Conservation (phyloP, 2,797 vertebrate species). For the Apogon hyalosoma region DNA sequence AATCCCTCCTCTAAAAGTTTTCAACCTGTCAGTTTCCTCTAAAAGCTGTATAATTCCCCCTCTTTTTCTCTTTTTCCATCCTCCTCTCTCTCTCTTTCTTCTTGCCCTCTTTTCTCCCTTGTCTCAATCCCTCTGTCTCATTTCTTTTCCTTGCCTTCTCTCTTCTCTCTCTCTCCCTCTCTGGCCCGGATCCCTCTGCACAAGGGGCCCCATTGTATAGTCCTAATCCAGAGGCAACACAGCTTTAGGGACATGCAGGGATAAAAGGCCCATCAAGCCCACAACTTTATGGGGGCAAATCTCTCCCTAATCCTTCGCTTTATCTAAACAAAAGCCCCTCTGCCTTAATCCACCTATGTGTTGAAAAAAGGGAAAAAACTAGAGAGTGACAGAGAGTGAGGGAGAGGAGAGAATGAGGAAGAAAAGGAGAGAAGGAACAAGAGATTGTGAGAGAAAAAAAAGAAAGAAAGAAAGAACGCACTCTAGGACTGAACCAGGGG, state of each 20-base stretch:
- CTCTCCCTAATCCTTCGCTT: constrained; percentile 97
- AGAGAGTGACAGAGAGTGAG: constrained; percentile 63
- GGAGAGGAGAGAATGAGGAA: constrained; percentile 44
- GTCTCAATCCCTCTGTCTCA: constrained; percentile 72
- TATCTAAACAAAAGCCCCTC: constrained; percentile 94
- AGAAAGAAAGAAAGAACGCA: constrained; percentile 73
- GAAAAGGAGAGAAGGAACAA: constrained; percentile 61
- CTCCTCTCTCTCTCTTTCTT: constrained; percentile 65
- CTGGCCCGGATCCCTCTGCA: constrained; percentile 91
- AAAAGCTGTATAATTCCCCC: constrained; percentile 79
- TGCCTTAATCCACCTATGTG: constrained; percentile 87
- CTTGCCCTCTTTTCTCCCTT: constrained; percentile 66
- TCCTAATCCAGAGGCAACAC: constrained; percentile 97
- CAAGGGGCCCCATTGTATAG: constrained; percentile 96
- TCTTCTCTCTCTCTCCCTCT: constrained; percentile 66
- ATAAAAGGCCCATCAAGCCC: constrained; percentile 98
- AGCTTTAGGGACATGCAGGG: constrained; percentile 97
- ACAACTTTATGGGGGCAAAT: constrained; percentile 97
- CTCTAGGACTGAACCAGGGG: constrained; percentile 86
- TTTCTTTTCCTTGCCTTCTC: constrained; percentile 71
- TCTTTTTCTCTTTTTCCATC: constrained; percentile 46
- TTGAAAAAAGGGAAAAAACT: constrained; percentile 73
- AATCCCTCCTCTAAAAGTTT: constrained; percentile 85
- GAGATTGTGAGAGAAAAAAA: constrained; percentile 52
- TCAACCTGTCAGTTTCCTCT: constrained; percentile 80